Evolutionary conservation across 2,113 vertebrate species (phyloP).

Genomic region (Corythaeola cristata): DNA sequence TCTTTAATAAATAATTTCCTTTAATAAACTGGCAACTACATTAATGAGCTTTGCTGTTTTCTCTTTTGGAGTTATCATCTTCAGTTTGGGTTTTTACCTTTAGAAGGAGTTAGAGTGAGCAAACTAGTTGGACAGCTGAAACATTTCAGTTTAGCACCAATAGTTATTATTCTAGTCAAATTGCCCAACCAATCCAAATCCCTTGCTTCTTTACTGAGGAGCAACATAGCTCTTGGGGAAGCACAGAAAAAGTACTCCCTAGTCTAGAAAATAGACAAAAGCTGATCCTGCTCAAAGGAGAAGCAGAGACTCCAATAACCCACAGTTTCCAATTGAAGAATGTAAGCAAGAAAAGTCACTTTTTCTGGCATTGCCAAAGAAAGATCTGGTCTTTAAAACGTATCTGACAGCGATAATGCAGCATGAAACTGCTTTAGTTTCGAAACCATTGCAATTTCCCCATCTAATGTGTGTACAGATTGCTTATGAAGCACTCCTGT

Average conservation of each 20-base stretch:
- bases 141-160: background rate
- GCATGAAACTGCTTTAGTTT: background rate
- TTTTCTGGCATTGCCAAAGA: background rate
- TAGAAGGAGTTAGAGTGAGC: background rate
- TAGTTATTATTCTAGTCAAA: background rate
- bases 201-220: background rate
- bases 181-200: background rate
- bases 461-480: background rate
- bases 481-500: background rate
- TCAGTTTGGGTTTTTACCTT: background rate
- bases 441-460: background rate
- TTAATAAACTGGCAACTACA: background rate
- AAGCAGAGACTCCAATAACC: background rate
- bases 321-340: background rate
- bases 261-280: background rate
- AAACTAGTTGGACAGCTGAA: background rate
- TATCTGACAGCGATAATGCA: background rate
- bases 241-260: background rate
- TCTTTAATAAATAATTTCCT: background rate
- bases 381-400: background rate
- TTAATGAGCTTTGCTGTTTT: background rate
- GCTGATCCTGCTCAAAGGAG: background rate
- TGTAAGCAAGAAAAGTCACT: background rate
- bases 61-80: background rate
- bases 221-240: background rate